Conservation (phyloP, 2,113 vertebrate genomes). For the Pithys albifrons region DNA sequence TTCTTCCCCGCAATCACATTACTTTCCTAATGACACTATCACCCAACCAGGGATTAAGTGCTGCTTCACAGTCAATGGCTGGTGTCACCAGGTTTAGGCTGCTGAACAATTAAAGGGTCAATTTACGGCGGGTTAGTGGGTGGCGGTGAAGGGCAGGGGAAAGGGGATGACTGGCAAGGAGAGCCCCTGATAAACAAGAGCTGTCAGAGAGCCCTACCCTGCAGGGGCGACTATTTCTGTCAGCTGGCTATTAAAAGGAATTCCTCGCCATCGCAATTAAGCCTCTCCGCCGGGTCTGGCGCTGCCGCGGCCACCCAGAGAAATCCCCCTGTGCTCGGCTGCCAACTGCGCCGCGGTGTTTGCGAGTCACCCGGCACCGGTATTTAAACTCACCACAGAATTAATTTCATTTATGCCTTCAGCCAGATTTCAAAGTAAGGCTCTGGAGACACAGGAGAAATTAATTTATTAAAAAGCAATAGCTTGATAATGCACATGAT, state of each 20-base stretch:
- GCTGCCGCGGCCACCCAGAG: background rate
- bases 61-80: background rate
- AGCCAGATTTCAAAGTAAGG: constrained; percentile 70
- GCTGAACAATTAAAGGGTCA: constrained; percentile 23
- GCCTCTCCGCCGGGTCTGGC: background rate
- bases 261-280: background rate
- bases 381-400: constrained; percentile 31
- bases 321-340: background rate
- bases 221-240: background rate
- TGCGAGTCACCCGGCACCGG: background rate
- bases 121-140: background rate
- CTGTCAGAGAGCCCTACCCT: background rate
- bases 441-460: constrained; percentile 74
- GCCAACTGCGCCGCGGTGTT: background rate
- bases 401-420: constrained; percentile 72
- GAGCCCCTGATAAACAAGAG: background rate
- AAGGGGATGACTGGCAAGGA: background rate
- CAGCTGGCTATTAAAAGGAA: background rate
- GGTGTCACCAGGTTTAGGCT: constrained; percentile 20
- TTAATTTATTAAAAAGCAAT: constrained; percentile 82
- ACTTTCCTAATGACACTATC: constrained; percentile 4
- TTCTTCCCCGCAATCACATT: background rate
- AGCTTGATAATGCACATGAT: constrained; percentile 72
- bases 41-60: background rate
- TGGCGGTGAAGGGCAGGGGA: background rate